These are phyloP conservation scores for Anagyrus pseudococci DNA, from an alignment of 2,888 invertebrate species.

Conservation along the genomic window DNA sequence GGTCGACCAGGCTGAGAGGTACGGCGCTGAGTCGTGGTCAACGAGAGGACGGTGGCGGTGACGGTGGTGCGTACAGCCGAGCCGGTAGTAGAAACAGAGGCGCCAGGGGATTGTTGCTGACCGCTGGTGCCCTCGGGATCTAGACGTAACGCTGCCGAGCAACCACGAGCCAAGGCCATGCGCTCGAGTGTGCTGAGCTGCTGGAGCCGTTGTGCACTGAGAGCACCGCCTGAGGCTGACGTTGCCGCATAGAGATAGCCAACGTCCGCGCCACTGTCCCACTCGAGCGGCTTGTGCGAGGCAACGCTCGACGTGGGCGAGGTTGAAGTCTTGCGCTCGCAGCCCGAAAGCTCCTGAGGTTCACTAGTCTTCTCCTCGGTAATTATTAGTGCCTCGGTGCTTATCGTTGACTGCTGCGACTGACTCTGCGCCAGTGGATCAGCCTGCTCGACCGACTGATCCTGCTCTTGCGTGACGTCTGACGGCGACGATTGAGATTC, in stretches of 20 bases:
- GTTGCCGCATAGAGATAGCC: conserved; percentile 72
- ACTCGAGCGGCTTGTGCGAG: conserved; percentile 79
- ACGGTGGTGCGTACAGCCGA: not conserved
- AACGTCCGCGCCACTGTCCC: conserved; percentile 89
- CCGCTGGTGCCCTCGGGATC: conserved; percentile 63
- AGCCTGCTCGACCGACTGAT: not conserved
- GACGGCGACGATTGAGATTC: not conserved
- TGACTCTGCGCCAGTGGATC: not conserved
- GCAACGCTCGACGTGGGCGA: conserved; percentile 80
- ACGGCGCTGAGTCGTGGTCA: not conserved
- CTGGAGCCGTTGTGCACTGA: not conserved
- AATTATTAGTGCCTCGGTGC: not conserved
- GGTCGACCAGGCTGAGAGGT: conserved; percentile 41
- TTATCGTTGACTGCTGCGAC: not conserved
- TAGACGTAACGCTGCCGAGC: conserved; percentile 58
- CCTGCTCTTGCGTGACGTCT: not conserved
- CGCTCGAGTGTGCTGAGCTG: conserved; percentile 70
- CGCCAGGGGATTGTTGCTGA: conserved; percentile 19
- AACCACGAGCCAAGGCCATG: conserved; percentile 64
- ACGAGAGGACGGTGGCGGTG: conserved; percentile 5
- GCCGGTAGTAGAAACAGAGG: not conserved
- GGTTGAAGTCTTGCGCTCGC: conserved; percentile 62
- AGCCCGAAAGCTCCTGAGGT: not conserved
- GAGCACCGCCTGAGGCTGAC: not conserved
- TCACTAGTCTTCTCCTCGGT: conserved; percentile 17